Conservation (phyloP, 2,888 invertebrate species). For the Ennomos quercinarius region DNA sequence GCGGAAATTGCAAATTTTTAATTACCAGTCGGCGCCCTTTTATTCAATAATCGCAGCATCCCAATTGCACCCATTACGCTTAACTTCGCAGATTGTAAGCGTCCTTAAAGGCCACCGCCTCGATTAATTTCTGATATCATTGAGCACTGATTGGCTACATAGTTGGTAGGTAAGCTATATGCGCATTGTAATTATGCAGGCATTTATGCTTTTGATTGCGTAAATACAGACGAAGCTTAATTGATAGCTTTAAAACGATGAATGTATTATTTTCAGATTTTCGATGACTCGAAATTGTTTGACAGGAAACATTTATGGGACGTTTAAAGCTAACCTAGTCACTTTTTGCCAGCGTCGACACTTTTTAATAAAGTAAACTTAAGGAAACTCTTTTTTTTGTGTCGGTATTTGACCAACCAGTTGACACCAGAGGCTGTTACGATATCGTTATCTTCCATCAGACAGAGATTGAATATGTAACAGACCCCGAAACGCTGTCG, state of each 20-base stretch:
- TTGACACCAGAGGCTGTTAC: constrained; percentile 35
- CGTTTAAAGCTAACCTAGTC: no score
- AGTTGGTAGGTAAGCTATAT: constrained; percentile 38
- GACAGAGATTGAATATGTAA: constrained; percentile 32
- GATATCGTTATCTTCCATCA: constrained; percentile 35
- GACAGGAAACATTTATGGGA: no score
- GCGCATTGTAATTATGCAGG: constrained; percentile 15
- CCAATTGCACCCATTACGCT: constrained; percentile 42
- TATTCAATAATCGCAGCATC: constrained; percentile 46
- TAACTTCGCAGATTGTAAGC: constrained; percentile 64
- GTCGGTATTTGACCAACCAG: constrained; percentile 7
- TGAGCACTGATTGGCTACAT: constrained; percentile 50
- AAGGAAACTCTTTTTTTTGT: constrained; percentile 2
- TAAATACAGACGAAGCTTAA: not conserved
- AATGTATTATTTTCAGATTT: no score
- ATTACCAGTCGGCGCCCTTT: constrained; percentile 71
- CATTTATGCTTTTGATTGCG: no score
- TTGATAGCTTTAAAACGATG: constrained; percentile 1
- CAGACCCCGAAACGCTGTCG: constrained; percentile 13
- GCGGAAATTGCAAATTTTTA: constrained; percentile 75
- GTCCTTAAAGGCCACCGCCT: constrained; percentile 58
- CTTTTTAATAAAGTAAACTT: constrained; percentile 6
- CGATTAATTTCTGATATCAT: constrained; percentile 58
- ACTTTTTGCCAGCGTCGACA: no score
- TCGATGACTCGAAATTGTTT: no score